Conservation (phyloP, 2,113 vertebrate genomes). For the Corvus cornix region DNA sequence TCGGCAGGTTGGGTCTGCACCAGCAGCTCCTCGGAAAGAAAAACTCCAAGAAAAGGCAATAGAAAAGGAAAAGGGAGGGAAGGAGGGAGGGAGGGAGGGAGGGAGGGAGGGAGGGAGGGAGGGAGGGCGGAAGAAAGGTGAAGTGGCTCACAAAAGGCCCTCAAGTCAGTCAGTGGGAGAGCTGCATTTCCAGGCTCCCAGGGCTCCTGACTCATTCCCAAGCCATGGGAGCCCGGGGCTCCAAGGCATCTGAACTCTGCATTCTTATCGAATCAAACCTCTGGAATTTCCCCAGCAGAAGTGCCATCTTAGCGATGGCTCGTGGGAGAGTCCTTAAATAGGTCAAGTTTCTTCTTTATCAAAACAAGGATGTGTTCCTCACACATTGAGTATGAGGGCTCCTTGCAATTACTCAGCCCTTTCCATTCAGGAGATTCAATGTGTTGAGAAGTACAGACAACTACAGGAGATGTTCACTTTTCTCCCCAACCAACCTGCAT, state of each 20-base stretch:
- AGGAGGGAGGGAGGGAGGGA: background rate
- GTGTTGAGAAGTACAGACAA: background rate
- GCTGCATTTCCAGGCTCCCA: conserved; percentile 55
- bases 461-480: background rate
- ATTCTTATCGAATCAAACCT: conserved; percentile 64
- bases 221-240: conserved; percentile 18
- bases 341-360: conserved; percentile 45
- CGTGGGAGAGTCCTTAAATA: conserved; percentile 62
- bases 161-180: conserved; percentile 40
- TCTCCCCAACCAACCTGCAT: background rate
- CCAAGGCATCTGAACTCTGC: conserved; percentile 48
- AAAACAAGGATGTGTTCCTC: conserved; percentile 42
- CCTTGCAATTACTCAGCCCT: background rate
- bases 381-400: background rate
- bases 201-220: conserved; percentile 65
- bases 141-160: conserved; percentile 16
- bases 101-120: background rate
- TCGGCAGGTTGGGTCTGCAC: background rate
- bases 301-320: conserved; percentile 52
- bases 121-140: conserved; percentile 25
- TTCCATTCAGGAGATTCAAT: background rate
- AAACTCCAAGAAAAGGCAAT: background rate
- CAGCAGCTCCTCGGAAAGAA: background rate
- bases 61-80: background rate
- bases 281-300: conserved; percentile 58